Conservation (phyloP, 2,797 vertebrate species). For the Corythornis leucogaster region DNA sequence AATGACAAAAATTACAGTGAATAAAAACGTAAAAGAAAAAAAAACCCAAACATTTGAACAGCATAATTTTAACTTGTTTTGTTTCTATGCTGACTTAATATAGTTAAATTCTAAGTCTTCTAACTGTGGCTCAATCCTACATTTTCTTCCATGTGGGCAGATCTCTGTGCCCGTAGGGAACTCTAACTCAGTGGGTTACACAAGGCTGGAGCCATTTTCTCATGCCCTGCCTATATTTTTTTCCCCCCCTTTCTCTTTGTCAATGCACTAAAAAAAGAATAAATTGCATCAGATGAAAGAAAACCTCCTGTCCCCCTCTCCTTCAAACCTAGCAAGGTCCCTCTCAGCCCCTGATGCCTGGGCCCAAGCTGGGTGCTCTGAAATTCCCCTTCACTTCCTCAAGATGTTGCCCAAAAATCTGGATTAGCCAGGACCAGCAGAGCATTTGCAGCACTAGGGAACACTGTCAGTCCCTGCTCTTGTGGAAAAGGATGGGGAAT, state of each 20-base stretch:
- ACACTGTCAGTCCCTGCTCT: neutral
- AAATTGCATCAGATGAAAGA: neutral
- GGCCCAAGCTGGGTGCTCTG: neutral
- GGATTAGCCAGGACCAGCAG: neutral
- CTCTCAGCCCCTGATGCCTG: neutral
- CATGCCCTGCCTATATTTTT: neutral
- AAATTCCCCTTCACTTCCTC: neutral
- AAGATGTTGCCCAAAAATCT: neutral
- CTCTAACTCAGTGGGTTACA: neutral
- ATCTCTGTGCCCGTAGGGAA: neutral
- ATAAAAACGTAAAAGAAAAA: neutral
- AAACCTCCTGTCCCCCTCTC: neutral
- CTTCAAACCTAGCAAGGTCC: neutral
- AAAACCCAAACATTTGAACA: neutral
- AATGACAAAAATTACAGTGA: neutral
- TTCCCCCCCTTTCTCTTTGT: neutral
- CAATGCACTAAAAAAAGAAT: neutral
- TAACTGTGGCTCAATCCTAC: neutral
- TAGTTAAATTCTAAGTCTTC: neutral
- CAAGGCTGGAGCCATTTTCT: neutral
- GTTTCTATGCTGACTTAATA: neutral
- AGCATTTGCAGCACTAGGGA: neutral
- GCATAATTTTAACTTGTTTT: neutral
- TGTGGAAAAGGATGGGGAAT: neutral
- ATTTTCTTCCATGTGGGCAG: neutral